Evolutionary conservation across 2,113 vertebrate genomes (phyloP), one percentile per base, ranked within the genome.

Genomic region (Mus spicilegus): DNA sequence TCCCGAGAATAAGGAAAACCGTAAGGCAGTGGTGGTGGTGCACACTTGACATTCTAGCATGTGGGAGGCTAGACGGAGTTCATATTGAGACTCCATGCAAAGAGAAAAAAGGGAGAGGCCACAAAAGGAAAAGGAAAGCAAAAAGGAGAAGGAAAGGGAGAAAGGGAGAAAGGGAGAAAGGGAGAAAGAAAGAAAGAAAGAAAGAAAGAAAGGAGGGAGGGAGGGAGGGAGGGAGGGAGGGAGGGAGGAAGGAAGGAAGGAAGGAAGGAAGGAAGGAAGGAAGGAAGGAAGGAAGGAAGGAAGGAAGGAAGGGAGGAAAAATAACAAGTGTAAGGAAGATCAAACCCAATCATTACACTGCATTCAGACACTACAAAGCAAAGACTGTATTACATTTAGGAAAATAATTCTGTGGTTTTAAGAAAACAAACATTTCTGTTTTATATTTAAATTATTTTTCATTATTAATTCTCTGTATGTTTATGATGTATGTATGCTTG

Each of bases 221-320:
- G 6, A 61, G 58, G 1, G 6, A 61, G 17, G 42, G 42, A 42
- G 42, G 42, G 42, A 42, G 42, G 11, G 3, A 42, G 26, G 24
- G 26, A 22, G 22, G 8, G 26, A 22, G 22, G 2, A 1, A 17
- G 17, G 4, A 1, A 19, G 12, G 16, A 3, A 16, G 12, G 16
- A 3, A 16, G 12, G 16, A 7, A 56, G 20, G 58, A 20, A 85
- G n/a, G 54, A 3, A 56, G 56, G 4, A 3, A 56, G 13, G 22
- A 2, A 61, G 58, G 1, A 2, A 61, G 17, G 42, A 3, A 42
- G 42, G 42, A 3, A 42, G 42, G 11, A 1, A 42, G 26, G 24
- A 26, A 22, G 22, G 8, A 26, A 22, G 22, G 2, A 8, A 65
- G 24, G 26, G 24, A 63, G 5, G 67, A 39, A 63, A 46, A 61